Base-by-base conservation (phyloP, 2,797 vertebrate genomes). In the Ptychobarbus kaznakovi region DNA sequence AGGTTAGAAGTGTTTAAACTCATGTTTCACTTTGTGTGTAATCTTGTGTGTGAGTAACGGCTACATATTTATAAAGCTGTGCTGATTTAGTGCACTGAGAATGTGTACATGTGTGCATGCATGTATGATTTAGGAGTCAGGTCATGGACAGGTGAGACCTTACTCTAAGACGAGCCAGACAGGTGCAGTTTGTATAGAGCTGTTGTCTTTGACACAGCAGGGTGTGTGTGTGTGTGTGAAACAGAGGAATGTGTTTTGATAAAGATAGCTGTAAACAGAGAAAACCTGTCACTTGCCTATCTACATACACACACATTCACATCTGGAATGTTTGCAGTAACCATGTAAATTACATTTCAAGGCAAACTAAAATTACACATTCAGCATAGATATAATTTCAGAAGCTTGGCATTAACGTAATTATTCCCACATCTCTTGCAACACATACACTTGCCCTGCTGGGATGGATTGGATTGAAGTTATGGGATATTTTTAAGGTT, bases 111-210 rank as follows among this genome's bases (percentile, higher is more conserved):
- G 61, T 61, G 79, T 81, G 86, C 32, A 65, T 81, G 78, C 75
- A 49, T 80, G 69, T 75, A 72, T 80, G 80, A 86, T 86, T 86
- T 86, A 86, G 51, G 82, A 22, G 80, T 78, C 51, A 70, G 85
- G 65, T 82, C 85, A 86, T 35, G 85, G 85, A 82, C 85, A 86
- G 85, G 85, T 86, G 85, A 86, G 78, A 81, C 35, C 85, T 79
- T 76, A 76, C 70, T 81, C 69, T 20, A 25, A 69, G 61, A 76
- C 1, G 51, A 69, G 63, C 65, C 56, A 82, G 49, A 86, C 85
- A 86, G 80, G 72, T 82, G 79, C 79, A 82, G 49, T 77, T 44
- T 82, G 79, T 82, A 69, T 86, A 77, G 84, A 82, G 73, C 73
- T 82, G 80, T 82, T 86, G 85, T 82, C 80, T 86, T 77, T 86